Evolutionary conservation across 1,140 invertebrate species (phyloP).

Genomic region (Cotesia glomerata): DNA sequence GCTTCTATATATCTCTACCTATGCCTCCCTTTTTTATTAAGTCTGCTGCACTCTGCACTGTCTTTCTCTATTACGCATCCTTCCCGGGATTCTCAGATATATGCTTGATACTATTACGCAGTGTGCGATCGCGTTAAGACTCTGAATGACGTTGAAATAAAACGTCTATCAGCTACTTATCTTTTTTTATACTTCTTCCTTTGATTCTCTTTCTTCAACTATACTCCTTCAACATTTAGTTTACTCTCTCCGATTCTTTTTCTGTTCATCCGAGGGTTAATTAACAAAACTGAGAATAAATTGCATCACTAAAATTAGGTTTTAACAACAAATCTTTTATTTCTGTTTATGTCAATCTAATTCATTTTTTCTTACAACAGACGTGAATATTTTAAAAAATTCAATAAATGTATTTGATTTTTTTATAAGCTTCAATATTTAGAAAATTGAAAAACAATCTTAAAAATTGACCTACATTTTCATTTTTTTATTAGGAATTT

Average conservation of each 20-base stretch:
- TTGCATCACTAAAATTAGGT: constrained; percentile 48
- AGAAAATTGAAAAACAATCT: no score
- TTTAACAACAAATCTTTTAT: constrained; percentile 31
- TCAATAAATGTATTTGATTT: no score
- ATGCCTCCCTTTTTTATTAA: constrained; percentile 8
- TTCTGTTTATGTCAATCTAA: background rate
- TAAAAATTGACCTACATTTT: no score
- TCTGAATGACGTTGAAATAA: constrained; percentile 17
- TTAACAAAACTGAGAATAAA: constrained; percentile 60
- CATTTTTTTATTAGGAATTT: no score
- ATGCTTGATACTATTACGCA: constrained; percentile 17
- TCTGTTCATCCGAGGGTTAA: constrained; percentile 47
- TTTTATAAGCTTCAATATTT: no score
- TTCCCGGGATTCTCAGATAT: constrained; percentile 17
- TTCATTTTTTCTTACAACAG: no score
- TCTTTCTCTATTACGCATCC: constrained; percentile 12
- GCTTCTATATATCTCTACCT: background rate
- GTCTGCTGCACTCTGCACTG: constrained; percentile 31
- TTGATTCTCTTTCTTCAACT: background rate
- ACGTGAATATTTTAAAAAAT: no score
- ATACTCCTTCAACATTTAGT: no score
- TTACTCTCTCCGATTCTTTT: no score
- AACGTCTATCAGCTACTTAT: constrained; percentile 23
- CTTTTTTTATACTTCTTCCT: constrained; percentile 9
- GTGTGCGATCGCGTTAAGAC: constrained; percentile 1